Evolutionary conservation across 2,797 vertebrate species (phyloP).

Genomic region (Ctenosaura bakeri): DNA sequence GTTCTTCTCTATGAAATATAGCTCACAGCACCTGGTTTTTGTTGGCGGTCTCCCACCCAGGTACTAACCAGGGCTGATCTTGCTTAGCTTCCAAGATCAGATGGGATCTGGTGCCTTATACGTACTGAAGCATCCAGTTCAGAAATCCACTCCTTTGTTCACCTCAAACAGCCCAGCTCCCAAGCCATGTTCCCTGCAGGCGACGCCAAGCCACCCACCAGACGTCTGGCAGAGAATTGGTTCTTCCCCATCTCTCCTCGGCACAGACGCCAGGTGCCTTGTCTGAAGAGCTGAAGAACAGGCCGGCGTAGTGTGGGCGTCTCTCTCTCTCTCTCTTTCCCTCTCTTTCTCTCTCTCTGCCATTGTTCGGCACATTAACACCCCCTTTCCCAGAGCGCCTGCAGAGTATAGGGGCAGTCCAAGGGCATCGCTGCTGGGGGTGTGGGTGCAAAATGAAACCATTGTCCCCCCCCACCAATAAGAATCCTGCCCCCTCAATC

Average conservation of each 20-base stretch:
- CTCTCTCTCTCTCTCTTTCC: not conserved
- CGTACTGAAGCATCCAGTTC: no score
- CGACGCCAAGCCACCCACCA: constrained; percentile 62
- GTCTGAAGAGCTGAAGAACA: not conserved
- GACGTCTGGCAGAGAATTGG: constrained; percentile 63
- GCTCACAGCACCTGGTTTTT: no score
- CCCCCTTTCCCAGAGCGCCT: not conserved
- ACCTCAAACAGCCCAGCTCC: constrained; percentile 36
- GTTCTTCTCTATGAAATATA: no score
- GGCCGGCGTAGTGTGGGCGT: not conserved
- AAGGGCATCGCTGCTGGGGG: no score
- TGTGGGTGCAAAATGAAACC: no score
- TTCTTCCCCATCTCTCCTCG: constrained; percentile 27
- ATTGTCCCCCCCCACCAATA: no score
- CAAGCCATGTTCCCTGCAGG: constrained; percentile 55
- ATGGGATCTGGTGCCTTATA: no score
- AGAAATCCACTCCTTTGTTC: not conserved
- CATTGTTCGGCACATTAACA: not conserved
- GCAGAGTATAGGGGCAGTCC: no score
- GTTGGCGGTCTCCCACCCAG: no score
- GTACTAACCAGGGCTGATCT: no score
- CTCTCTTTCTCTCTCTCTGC: not conserved
- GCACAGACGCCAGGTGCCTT: constrained; percentile 24
- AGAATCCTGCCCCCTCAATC: no score
- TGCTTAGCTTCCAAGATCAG: no score